Evolutionary conservation across 2,113 vertebrate species (phyloP).

Genomic region (Antechinus flavipes): DNA sequence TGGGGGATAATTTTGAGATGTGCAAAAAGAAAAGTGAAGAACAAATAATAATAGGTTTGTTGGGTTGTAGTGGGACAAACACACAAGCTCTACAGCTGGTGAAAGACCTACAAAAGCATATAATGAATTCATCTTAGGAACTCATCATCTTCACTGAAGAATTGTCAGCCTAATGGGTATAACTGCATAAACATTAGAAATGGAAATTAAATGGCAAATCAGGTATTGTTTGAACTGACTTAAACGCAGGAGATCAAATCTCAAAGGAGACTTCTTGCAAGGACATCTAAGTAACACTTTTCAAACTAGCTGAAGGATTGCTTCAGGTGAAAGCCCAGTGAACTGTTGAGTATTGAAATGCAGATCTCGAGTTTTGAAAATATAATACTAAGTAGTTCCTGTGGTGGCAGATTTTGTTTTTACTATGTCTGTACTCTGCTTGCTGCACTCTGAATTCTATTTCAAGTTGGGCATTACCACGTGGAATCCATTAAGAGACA

Average conservation of each 20-base stretch:
- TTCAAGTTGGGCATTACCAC: slow-evolving; percentile 40
- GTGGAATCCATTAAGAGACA: not conserved
- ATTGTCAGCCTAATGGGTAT: not conserved
- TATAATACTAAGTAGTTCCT: slow-evolving; percentile 41
- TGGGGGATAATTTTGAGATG: not conserved
- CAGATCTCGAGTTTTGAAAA: slow-evolving; percentile 17
- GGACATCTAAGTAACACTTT: slow-evolving; percentile 45
- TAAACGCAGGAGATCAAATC: slow-evolving; percentile 33
- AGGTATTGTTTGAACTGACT: slow-evolving; percentile 15
- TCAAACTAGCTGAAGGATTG: slow-evolving; percentile 7
- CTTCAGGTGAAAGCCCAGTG: not conserved
- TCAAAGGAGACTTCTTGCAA: slow-evolving; percentile 41
- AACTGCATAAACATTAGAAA: slow-evolving; percentile 36
- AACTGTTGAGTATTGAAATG: not conserved
- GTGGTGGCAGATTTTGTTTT: slow-evolving; percentile 59
- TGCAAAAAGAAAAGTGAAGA: not conserved
- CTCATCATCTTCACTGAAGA: not conserved
- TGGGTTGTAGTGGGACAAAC: not conserved
- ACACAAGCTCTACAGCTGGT: not conserved
- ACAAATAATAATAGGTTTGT: not conserved
- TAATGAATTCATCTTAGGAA: not conserved
- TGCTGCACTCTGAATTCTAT: not conserved
- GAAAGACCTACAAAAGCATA: not conserved
- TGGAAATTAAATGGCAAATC: slow-evolving; percentile 49
- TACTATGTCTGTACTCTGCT: not conserved